Conservation (phyloP, 2,888 invertebrate genomes). For the Caenorhabditis becei region DNA sequence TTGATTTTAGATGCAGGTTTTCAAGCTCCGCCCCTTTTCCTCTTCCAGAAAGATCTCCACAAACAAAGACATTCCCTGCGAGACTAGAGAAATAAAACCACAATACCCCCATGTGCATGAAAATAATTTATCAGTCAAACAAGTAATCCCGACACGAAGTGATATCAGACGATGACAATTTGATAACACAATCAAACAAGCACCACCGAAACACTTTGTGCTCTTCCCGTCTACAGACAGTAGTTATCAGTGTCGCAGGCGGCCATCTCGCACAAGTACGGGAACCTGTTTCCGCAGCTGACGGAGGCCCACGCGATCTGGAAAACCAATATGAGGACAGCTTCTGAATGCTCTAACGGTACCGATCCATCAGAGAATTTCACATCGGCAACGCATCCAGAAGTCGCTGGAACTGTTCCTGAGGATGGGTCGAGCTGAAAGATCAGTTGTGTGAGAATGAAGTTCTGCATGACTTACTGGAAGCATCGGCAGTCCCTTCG, state of each 20-base stretch:
- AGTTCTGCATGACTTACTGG: slow-evolving; percentile 4
- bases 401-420: slow-evolving; percentile 14
- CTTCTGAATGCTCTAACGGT: too few species aligned
- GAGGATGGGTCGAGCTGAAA: slow-evolving; percentile 38
- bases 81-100: too few species aligned
- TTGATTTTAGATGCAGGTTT: too few species aligned
- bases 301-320: slow-evolving; percentile 26
- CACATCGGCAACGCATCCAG: slow-evolving; percentile 24
- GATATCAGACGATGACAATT: too few species aligned
- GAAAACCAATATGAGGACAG: not conserved
- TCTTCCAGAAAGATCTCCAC: too few species aligned
- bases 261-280: slow-evolving; percentile 27
- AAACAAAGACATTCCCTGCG: too few species aligned
- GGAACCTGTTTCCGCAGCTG: slow-evolving; percentile 27
- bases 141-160: too few species aligned
- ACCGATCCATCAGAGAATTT: slow-evolving; percentile 44
- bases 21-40: too few species aligned
- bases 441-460: not conserved
- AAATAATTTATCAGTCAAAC: too few species aligned
- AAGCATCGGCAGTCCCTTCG: slow-evolving; percentile 9
- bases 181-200: too few species aligned
- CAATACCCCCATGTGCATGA: too few species aligned
- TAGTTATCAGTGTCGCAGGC: slow-evolving; percentile 34
- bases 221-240: slow-evolving; percentile 4
- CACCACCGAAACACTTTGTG: too few species aligned